phyloP scores from a whole-genome alignment of 2,888 invertebrate species.

The Andrena praecox region DNA sequence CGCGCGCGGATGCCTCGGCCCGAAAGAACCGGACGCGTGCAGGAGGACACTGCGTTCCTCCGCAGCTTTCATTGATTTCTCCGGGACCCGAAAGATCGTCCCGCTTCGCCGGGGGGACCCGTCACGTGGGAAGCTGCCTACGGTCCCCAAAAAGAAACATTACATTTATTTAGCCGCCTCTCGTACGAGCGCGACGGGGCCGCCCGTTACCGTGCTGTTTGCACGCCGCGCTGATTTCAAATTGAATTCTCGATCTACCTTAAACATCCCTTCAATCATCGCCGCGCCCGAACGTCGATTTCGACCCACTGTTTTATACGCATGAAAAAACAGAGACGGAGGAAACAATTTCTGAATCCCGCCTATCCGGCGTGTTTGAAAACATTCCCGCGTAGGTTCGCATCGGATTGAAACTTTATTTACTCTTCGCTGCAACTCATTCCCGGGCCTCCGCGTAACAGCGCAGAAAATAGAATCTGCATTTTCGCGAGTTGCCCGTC shows the following conservation, averaged over 20 bases:
- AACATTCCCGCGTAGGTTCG: neutral
- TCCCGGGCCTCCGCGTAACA: neutral
- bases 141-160: constrained; percentile 3
- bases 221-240: neutral
- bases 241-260: constrained; percentile 4
- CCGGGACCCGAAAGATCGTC: neutral
- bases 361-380: neutral
- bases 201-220: too few species aligned
- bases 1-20: constrained; percentile 19
- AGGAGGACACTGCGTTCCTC: constrained; percentile 11
- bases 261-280: neutral
- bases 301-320: neutral
- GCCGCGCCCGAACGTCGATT: neutral
- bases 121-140: constrained; percentile 20
- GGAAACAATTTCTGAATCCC: neutral
- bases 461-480: neutral
- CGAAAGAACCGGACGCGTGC: constrained; percentile 10
- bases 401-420: neutral
- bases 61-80: constrained; percentile 3
- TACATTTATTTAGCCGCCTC: constrained; percentile 1
- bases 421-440: neutral
- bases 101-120: neutral
- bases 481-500: neutral
- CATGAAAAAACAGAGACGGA: neutral
- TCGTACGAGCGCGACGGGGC: neutral